Percentiles rank a stretch among this genome's conserved stretches.
phyloP scores from a whole-genome alignment of 1,140 invertebrate species.

The Neelides sp. region DNA sequence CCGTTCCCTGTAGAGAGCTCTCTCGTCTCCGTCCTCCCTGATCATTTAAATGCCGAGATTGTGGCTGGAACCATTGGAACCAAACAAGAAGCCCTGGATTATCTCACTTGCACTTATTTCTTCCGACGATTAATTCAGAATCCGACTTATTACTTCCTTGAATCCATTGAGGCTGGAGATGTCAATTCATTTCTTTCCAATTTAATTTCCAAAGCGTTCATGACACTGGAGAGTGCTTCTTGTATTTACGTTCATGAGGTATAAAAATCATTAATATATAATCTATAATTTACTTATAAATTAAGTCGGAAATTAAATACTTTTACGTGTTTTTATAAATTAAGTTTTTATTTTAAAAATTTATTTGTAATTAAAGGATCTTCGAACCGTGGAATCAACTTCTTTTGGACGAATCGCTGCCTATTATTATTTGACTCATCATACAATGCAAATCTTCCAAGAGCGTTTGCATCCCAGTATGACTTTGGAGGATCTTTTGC shows the following conservation, averaged over 20 bases:
- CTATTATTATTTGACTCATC: slow-evolving; percentile 92
- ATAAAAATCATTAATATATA: no score
- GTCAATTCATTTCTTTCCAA: slow-evolving; percentile 61
- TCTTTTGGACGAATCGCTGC: slow-evolving; percentile 86
- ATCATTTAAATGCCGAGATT: slow-evolving; percentile 97
- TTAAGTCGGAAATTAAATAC: background rate
- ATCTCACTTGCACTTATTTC: slow-evolving; percentile 97
- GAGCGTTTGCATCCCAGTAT: slow-evolving; percentile 51
- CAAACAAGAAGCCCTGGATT: slow-evolving; percentile 90
- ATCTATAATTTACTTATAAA: no score
- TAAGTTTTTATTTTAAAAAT: slow-evolving; percentile 15
- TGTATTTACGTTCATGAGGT: slow-evolving; percentile 55
- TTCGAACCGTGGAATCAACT: slow-evolving; percentile 56
- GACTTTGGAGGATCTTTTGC: slow-evolving; percentile 59
- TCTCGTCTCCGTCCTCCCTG: slow-evolving; percentile 74
- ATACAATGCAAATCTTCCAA: slow-evolving; percentile 74
- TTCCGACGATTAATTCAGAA: slow-evolving; percentile 86
- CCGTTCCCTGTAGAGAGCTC: slow-evolving; percentile 98
- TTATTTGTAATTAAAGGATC: slow-evolving; percentile 44
- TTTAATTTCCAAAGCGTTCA: slow-evolving; percentile 64
- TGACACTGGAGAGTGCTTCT: slow-evolving; percentile 55
- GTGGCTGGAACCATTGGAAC: slow-evolving; percentile 69
- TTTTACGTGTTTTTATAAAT: background rate
- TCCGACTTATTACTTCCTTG: slow-evolving; percentile 80
- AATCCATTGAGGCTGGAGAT: slow-evolving; percentile 55